Evolutionary conservation across 1,140 invertebrate species (phyloP).

Genomic region (Drosophila simulans): DNA sequence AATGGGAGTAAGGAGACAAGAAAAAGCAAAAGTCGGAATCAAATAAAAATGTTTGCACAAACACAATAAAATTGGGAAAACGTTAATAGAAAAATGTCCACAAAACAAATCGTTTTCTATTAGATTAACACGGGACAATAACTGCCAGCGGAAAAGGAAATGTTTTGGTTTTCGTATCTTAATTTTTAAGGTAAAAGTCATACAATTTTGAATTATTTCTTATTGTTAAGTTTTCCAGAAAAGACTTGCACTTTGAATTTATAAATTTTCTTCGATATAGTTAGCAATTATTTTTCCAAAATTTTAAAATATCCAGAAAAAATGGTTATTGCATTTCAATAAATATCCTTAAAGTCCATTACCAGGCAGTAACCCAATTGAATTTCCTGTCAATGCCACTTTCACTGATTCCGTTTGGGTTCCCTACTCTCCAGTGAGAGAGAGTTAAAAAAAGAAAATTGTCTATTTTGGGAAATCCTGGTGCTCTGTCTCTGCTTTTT

Average conservation of each 20-base stretch:
- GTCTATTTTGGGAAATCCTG: constrained; percentile 12
- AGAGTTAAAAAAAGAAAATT: constrained; percentile 3
- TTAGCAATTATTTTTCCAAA: no score
- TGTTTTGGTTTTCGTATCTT: no score
- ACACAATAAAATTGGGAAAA: constrained; percentile 23
- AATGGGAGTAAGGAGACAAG: constrained; percentile 40
- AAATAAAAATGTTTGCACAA: constrained; percentile 66
- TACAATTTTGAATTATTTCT: no score
- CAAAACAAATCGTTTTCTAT: constrained; percentile 29
- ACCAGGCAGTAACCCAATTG: constrained; percentile 6
- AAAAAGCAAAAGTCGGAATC: constrained; percentile 43
- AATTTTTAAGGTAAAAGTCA: no score
- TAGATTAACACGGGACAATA: constrained; percentile 17
- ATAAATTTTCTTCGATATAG: no score
- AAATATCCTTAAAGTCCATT: neutral
- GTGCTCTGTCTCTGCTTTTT: constrained; percentile 17
- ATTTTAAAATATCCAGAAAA: no score
- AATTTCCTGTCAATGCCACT: constrained; percentile 16
- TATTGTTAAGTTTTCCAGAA: no score
- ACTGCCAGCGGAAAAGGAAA: constrained; percentile 4
- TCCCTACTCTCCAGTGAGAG: constrained; percentile 1
- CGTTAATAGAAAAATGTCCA: constrained; percentile 4
- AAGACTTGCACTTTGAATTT: no score
- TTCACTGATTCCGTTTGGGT: neutral
- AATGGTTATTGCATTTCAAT: neutral